Evolutionary conservation across 1,140 invertebrate species (phyloP), one percentile per base, ranked within the genome.

Genomic region (Apis florea): DNA sequence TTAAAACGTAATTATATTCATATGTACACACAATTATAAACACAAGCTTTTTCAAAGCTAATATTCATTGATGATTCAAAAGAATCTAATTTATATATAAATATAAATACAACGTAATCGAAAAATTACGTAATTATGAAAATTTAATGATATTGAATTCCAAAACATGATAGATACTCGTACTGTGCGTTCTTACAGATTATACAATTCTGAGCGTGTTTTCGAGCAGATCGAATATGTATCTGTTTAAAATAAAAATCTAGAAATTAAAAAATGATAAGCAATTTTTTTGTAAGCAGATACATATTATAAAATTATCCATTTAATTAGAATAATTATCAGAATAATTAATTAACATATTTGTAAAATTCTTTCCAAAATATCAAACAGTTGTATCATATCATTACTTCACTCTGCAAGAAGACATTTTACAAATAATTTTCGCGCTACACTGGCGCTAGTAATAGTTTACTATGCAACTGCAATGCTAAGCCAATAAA

Each of bases 361-460:
- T 15, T 19, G 0, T 0, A 47, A 17, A 11, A 51, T 71, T 31
- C 19, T 64, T 49, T 51, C 12, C 15, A 71, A 51, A 21, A 51
- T 53, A 61, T 77, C 4, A 6, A 31, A 21, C 26, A 13, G 1
- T 56, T 17, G 12, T n/a, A 12, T 49, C 40, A 15, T 6, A 8
- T 40, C 9, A n/a, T n/a, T 2, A n/a, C 17, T 21, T 21, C 17
- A 17, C 40, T 40, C 10, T 5, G 47, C 21, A 13, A 53, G 19
- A 19, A 40, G 53, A 56, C 31, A 47, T 47, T 64, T 49, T 53
- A 59, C 9, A 75, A 81, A 75, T 31, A 54, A 81, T 81, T 81
- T 81, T 81, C 79, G 79, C 79, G 79, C 79, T 67, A 24, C 40
- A 19, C n/a, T 49, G 53, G 31, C 53, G 79, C 54, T 58, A 15